Evolutionary conservation across 2,888 invertebrate species (phyloP), one percentile per base, ranked within the genome.

Genomic region (Dryobotodes eremita): DNA sequence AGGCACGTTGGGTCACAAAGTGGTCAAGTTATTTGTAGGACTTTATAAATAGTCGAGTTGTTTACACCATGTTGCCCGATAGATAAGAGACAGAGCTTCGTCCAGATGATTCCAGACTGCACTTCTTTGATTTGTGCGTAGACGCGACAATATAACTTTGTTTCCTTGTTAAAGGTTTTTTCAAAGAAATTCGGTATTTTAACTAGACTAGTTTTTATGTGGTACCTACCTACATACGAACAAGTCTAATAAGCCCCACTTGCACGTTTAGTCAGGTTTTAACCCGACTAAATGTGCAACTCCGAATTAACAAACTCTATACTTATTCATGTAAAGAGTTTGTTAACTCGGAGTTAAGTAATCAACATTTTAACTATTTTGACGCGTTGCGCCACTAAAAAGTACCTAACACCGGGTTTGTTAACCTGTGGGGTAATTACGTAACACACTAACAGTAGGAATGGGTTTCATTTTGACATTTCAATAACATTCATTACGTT

Each of bases 1-100:
- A 89, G 74, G 86, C 79, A 84, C 82, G 80, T 84, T 86, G 90
- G 90, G 90, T 89, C 88, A 86, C 78, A 71, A 89, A 89, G 57
- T 86, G 88, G 89, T 90, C 90, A 89, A 89, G 88, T 88, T 92
- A 92, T 91, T 92, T 90, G 75, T 85, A 91, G 86, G 83, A 71
- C 83, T 90, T 89, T 92, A 94, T 91, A 90, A 91, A 92, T 93
- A 93, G 88, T 83, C 76, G 68, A 91, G 88, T 94, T 94, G 94
- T 94, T 94, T 94, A 94, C 91, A 92, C 87, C 89, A 89, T 91
- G 90, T 89, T 83, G 86, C 74, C 59, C 86, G 80, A 75, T 55
- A 80, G 94, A 94, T 94, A 94, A 94, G 80, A 73, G 71, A 17
- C 86, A 71, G 78, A 83, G 81, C 81, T 87, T 53, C 87, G 77